Evolutionary conservation across 2,113 vertebrate genomes (phyloP).

Genomic region (Ailurus styani): DNA sequence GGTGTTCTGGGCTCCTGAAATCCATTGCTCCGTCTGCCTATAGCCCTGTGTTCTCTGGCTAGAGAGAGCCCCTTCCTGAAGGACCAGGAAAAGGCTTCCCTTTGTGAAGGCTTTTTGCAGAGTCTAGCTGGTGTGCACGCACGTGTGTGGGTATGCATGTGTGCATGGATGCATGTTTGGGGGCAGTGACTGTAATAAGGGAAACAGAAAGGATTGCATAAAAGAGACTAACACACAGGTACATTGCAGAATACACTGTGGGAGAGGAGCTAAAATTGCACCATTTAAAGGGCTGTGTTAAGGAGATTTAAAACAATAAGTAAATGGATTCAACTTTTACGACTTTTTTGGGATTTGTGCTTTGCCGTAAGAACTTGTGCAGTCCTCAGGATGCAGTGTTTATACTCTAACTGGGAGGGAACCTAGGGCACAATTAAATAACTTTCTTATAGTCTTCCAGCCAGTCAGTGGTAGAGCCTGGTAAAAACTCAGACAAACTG

Average conservation of each 20-base stretch:
- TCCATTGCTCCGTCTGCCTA: background rate
- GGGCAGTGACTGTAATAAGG: background rate
- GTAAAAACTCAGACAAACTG: background rate
- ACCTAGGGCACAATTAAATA: background rate
- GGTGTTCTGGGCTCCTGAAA: background rate
- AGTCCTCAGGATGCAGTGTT: background rate
- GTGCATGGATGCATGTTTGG: fast-evolving
- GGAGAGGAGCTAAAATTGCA: background rate
- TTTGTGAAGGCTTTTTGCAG: background rate
- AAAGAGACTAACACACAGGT: background rate
- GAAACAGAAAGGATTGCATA: background rate
- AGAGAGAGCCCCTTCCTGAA: background rate
- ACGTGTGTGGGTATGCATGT: background rate
- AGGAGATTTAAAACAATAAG: background rate
- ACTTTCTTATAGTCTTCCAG: background rate
- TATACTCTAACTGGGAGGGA: too few relatives aligned
- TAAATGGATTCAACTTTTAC: background rate
- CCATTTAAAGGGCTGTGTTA: background rate
- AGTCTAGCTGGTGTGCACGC: background rate
- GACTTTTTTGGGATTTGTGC: background rate
- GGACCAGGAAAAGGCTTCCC: background rate
- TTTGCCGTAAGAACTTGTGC: background rate
- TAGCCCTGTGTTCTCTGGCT: background rate
- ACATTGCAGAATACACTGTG: background rate
- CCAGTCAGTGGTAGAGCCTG: background rate